Percentiles rank a stretch among this genome's conserved stretches.
These are phyloP conservation scores for Passer montanus DNA, from an alignment of 2,113 vertebrate species.

Conservation along the genomic window DNA sequence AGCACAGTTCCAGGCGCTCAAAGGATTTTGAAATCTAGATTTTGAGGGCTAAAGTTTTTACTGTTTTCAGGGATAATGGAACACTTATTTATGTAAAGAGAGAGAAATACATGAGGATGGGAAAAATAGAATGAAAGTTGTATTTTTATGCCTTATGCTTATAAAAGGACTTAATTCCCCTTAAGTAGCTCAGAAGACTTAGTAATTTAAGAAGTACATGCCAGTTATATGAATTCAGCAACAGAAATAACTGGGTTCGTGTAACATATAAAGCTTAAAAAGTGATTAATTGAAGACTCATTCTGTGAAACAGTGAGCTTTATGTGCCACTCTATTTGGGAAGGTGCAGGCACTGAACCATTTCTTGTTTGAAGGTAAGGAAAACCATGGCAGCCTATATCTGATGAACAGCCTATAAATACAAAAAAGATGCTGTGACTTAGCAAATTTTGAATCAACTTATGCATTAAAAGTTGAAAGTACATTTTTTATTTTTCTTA, in stretches of 20 bases:
- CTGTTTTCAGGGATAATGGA: not conserved
- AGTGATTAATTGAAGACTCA: not conserved
- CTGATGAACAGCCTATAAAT: not conserved
- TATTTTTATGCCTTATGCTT: not conserved
- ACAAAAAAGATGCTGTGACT: not conserved
- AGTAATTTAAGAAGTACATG: not conserved
- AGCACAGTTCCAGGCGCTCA: not conserved
- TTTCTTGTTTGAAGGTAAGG: not conserved
- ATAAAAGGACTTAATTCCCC: not conserved
- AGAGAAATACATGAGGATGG: not conserved
- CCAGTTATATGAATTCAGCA: not conserved
- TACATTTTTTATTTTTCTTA: not conserved
- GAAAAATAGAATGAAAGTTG: not conserved
- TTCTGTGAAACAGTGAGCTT: not conserved
- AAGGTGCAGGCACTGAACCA: not conserved
- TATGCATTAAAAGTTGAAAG: not conserved
- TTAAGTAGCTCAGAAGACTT: not conserved
- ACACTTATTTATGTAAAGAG: not conserved
- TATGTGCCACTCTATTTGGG: not conserved
- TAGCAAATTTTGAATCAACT: not conserved
- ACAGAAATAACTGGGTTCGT: not conserved
- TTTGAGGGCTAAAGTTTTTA: not conserved
- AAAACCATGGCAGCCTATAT: not conserved
- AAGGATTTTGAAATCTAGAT: not conserved
- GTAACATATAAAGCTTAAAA: not conserved